Evolutionary conservation across 2,113 vertebrate species (phyloP).

Genomic region (Callocephalon fimbriatum): DNA sequence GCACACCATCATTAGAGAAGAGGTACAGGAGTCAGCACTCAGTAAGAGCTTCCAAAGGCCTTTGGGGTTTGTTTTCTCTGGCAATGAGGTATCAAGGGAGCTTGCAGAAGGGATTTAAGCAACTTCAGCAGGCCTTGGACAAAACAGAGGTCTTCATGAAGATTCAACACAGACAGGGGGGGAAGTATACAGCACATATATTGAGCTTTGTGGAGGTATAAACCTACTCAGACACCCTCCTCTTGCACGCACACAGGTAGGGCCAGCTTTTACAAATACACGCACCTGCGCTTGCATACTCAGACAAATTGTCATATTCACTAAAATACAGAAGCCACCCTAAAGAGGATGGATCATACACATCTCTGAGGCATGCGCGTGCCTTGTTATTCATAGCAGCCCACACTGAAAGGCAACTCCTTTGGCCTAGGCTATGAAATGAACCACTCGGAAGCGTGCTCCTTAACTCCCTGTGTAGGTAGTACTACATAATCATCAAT

Average conservation of each 20-base stretch:
- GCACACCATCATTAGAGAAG: neutral
- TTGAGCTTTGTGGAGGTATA: neutral
- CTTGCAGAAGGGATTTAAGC: neutral
- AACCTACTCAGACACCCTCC: neutral
- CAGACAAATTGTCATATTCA: neutral
- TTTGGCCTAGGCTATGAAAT: neutral
- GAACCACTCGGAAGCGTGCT: neutral
- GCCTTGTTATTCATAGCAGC: neutral
- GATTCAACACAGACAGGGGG: neutral
- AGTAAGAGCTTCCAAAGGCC: neutral
- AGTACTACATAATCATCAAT: neutral
- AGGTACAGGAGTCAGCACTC: neutral
- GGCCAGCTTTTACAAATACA: neutral
- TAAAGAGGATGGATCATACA: neutral
- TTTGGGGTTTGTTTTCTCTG: neutral
- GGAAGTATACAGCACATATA: accelerated
- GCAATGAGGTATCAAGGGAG: neutral
- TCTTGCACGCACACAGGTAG: accelerated
- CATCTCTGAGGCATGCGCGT: neutral
- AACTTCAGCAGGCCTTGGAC: neutral
- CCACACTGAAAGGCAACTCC: neutral
- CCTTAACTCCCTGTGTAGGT: neutral
- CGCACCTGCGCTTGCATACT: neutral
- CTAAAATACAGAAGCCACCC: neutral
- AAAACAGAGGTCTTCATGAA: neutral